phyloP scores from a whole-genome alignment of 37 sponge, comb jelly and placozoan genomes.

The Ianthella basta region DNA sequence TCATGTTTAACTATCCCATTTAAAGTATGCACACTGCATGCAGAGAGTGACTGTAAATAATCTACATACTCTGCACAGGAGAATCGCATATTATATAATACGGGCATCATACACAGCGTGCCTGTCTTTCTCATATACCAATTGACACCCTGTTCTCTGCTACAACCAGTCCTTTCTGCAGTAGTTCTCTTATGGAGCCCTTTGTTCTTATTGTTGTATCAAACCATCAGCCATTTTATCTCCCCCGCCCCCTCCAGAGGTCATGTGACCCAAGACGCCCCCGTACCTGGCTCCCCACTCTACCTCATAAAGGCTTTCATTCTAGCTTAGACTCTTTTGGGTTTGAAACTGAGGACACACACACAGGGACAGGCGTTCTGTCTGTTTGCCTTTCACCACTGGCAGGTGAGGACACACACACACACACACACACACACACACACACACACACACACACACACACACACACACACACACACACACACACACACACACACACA shows the following conservation, averaged over 20 bases:
- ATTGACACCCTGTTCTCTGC: too few species aligned
- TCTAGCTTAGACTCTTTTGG: conserved; percentile 97
- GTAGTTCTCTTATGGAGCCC: too few species aligned
- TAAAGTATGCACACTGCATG: conserved; percentile 7
- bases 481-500: too few species aligned
- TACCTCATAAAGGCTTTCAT: conserved; percentile 98
- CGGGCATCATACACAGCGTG: too few species aligned
- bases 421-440: not conserved
- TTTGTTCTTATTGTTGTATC: not conserved
- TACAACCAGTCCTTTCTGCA: too few species aligned
- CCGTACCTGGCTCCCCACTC: conserved; percentile 96
- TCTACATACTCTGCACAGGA: too few species aligned
- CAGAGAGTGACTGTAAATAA: too few species aligned
- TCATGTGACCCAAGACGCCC: conserved; percentile 99
- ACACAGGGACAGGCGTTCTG: conserved; percentile 99
- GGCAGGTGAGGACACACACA: conserved; percentile 77
- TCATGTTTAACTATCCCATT: conserved; percentile 92
- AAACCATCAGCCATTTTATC: not conserved
- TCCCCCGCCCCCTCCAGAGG: conserved; percentile 59
- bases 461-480: not conserved
- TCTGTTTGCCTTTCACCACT: conserved; percentile 96
- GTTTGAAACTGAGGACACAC: conserved; percentile 96
- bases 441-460: not conserved
- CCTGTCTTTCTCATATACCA: too few species aligned
- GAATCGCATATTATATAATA: too few species aligned